phyloP scores from a whole-genome alignment of 2,797 vertebrate genomes.

The Microctenopoma steveboyesi region DNA sequence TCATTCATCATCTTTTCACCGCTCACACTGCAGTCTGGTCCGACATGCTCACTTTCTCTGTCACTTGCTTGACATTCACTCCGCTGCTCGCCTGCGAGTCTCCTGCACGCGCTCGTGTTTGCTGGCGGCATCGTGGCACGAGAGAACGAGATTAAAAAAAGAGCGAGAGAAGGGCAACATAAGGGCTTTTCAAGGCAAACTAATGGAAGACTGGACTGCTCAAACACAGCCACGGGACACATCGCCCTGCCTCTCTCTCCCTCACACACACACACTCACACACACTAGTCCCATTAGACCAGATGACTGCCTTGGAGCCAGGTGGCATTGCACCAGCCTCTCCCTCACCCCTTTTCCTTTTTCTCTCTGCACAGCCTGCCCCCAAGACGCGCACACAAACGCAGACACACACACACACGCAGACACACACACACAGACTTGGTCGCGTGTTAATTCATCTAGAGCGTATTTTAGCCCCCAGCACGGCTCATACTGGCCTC shows the following conservation, averaged over 20 bases:
- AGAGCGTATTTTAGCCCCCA: conserved; percentile 1
- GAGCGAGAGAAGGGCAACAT: conserved; percentile 46
- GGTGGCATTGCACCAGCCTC: conserved; percentile 52
- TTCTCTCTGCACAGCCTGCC: conserved; percentile 42
- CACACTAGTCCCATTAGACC: conserved; percentile 59
- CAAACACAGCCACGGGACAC: conserved; percentile 59
- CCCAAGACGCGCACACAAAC: conserved; percentile 28
- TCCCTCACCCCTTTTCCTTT: conserved; percentile 28
- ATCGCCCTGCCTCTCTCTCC: conserved; percentile 11
- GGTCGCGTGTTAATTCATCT: conserved; percentile 10
- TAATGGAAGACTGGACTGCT: conserved; percentile 65
- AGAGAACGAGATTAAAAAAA: conserved; percentile 14
- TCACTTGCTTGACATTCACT: not conserved
- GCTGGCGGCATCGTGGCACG: conserved; percentile 19
- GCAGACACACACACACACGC: not conserved
- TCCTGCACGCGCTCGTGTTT: conserved; percentile 23
- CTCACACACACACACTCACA: conserved; percentile 26
- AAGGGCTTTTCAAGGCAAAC: conserved; percentile 62
- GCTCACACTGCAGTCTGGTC: not conserved
- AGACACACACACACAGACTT: conserved; percentile 12
- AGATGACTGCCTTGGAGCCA: conserved; percentile 72
- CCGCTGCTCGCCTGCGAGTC: conserved; percentile 1
- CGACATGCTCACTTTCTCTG: not conserved
- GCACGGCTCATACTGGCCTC: conserved; percentile 37
- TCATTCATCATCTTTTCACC: not conserved